Evolutionary conservation across 2,888 invertebrate species (phyloP).

Genomic region (Neoitamus cyanurus): DNA sequence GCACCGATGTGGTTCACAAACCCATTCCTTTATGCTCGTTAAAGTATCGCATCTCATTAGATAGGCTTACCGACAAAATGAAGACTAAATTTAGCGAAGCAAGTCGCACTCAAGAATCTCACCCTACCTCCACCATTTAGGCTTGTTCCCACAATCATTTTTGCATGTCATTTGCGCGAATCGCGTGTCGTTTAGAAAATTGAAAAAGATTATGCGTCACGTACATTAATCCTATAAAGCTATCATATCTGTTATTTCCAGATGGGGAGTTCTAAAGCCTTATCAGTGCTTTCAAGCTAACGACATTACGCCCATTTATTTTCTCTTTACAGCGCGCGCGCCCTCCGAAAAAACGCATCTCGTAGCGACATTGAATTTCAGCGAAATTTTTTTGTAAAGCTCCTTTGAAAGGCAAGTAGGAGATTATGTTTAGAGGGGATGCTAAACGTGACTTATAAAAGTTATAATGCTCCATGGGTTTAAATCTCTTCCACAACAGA

Average conservation of each 20-base stretch:
- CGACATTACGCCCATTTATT: background rate
- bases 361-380: background rate
- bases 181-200: background rate
- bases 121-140: background rate
- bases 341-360: background rate
- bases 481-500: background rate
- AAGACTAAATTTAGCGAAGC: background rate
- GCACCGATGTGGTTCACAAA: background rate
- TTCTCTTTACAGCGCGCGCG: background rate
- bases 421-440: background rate
- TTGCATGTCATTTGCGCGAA: background rate
- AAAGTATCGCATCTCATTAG: background rate
- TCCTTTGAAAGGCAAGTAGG: background rate
- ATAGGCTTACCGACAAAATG: background rate
- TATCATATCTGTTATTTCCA: conserved; percentile 11
- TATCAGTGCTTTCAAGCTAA: background rate
- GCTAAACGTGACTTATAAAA: background rate
- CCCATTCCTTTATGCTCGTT: background rate
- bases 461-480: background rate
- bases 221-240: conserved; percentile 1
- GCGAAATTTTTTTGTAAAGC: background rate
- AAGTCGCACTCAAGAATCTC: background rate
- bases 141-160: background rate
- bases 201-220: conserved; percentile 9
- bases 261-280: background rate